Percentiles rank a stretch among this genome's conserved stretches.
Evolutionary conservation across 2,888 invertebrate genomes (phyloP).

Genomic region (Lasius fuliginosus): DNA sequence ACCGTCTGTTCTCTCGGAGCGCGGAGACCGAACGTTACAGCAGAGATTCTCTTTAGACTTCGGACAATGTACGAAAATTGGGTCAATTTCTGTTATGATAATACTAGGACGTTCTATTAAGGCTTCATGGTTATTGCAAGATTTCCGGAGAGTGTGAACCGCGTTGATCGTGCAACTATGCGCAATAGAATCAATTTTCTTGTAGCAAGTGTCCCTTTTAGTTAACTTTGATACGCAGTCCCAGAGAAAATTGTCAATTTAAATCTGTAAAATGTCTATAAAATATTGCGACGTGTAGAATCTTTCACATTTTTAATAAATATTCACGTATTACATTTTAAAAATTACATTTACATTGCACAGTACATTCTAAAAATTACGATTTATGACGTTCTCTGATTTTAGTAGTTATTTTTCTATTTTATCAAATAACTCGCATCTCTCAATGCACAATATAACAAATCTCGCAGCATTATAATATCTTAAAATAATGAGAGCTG

Average conservation of each 20-base stretch:
- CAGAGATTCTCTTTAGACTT: conserved; percentile 4
- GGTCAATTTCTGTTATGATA: conserved; percentile 31
- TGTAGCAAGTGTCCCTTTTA: background rate
- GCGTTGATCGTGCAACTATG: background rate
- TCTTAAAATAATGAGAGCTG: background rate
- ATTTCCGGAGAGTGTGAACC: background rate
- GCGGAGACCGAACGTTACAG: background rate
- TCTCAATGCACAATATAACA: background rate
- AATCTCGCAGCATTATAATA: background rate
- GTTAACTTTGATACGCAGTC: background rate
- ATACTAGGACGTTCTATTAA: conserved; percentile 25
- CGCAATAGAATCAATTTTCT: conserved; percentile 11
- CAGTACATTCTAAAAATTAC: background rate
- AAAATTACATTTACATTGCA: too few relatives aligned
- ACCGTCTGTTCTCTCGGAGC: background rate
- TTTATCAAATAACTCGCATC: background rate
- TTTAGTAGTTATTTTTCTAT: background rate
- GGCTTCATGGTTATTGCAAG: conserved; percentile 1
- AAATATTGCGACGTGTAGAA: background rate
- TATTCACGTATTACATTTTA: too few relatives aligned
- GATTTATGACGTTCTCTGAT: background rate
- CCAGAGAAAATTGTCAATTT: background rate
- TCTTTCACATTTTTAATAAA: background rate
- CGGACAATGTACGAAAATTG: conserved; percentile 25
- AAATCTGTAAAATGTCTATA: background rate